phyloP scores from a whole-genome alignment of 2,888 invertebrate species.

The Lypha dubia region DNA sequence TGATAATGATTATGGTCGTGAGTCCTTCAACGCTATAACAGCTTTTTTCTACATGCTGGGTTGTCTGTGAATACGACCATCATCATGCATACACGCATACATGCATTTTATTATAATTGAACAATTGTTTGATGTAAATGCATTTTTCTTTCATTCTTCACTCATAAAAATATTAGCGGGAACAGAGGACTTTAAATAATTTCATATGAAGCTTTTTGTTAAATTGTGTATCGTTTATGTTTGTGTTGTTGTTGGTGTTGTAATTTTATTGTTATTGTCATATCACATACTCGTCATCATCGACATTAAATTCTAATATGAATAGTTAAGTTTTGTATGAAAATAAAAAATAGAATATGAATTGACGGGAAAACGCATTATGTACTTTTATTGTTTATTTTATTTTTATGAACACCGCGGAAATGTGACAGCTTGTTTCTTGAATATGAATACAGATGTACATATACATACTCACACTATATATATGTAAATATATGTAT shows the following conservation, averaged over 20 bases:
- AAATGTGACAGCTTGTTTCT: conserved; percentile 81
- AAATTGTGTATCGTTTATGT: conserved; percentile 7
- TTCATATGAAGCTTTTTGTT: conserved; percentile 24
- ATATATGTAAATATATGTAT: neutral
- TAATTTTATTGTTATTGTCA: conserved; percentile 62
- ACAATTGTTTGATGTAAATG: conserved; percentile 73
- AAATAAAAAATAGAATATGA: conserved; percentile 8
- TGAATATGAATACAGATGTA: conserved; percentile 38
- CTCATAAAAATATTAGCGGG: neutral
- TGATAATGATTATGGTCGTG: conserved; percentile 6
- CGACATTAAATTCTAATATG: conserved; percentile 43
- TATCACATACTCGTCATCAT: conserved; percentile 58
- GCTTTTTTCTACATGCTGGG: conserved; percentile 5
- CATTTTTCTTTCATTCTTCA: neutral
- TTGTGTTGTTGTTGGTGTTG: conserved; percentile 20
- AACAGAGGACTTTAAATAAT: conserved; percentile 8
- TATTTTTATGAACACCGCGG: conserved; percentile 80
- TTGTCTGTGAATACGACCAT: conserved; percentile 24
- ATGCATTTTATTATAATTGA: conserved; percentile 79
- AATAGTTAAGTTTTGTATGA: conserved; percentile 43
- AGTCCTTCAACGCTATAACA: neutral
- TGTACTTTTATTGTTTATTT: conserved; percentile 46
- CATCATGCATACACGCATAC: too few relatives aligned
- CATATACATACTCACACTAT: too few relatives aligned
- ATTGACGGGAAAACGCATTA: conserved; percentile 28